phyloP scores from a whole-genome alignment of 2,113 vertebrate genomes.

The Melierax canorus region DNA sequence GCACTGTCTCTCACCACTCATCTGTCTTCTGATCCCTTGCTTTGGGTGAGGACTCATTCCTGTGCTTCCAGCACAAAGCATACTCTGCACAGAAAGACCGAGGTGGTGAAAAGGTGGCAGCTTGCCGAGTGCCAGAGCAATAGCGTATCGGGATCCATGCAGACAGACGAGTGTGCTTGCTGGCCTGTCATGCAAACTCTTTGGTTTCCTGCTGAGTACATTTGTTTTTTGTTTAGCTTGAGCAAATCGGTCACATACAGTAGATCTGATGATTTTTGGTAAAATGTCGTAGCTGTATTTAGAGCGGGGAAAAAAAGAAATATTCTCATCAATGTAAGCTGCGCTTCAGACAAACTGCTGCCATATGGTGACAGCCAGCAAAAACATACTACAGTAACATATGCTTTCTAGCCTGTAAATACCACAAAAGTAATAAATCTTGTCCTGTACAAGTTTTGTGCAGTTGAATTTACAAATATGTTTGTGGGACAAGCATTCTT shows the following conservation, averaged over 20 bases:
- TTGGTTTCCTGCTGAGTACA: not conserved
- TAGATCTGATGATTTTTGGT: not conserved
- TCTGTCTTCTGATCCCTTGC: not conserved
- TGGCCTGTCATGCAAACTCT: not conserved
- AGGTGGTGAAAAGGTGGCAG: not conserved
- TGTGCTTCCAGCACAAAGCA: not conserved
- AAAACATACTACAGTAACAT: not conserved
- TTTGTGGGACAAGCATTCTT: not conserved
- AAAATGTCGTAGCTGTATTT: not conserved
- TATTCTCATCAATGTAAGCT: not conserved
- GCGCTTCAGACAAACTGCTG: not conserved
- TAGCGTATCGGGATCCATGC: fast-evolving
- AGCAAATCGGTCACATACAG: not conserved
- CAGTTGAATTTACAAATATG: not conserved
- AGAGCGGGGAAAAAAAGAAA: not conserved
- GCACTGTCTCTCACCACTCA: not conserved
- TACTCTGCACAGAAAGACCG: not conserved
- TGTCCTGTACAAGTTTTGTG: not conserved
- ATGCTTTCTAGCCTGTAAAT: not conserved
- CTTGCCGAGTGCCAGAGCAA: not conserved
- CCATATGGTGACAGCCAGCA: not conserved
- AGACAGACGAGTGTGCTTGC: not conserved
- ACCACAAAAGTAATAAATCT: not conserved
- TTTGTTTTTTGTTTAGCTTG: not conserved
- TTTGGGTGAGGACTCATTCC: not conserved